Evolutionary conservation across 2,888 invertebrate genomes (phyloP).

Genomic region (Bibio marci): DNA sequence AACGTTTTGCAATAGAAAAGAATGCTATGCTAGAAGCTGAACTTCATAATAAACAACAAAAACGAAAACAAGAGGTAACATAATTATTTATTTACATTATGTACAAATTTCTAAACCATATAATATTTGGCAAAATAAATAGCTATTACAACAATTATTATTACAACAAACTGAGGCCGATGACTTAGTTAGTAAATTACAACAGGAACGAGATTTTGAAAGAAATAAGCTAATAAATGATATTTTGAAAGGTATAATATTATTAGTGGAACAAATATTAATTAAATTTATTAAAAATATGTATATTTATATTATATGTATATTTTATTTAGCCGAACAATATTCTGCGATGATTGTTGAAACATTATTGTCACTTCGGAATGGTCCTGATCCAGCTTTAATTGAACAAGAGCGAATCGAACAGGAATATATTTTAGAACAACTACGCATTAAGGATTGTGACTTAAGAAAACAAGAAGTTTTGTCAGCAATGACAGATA

Average conservation of each 20-base stretch:
- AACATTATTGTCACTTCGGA: constrained; percentile 42
- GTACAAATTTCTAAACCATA: background rate
- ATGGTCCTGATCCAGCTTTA: constrained; percentile 40
- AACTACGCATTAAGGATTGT: constrained; percentile 27
- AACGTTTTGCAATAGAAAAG: constrained; percentile 6
- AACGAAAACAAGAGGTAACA: constrained; percentile 14
- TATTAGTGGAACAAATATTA: background rate
- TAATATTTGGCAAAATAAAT: no score
- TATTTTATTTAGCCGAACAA: constrained; percentile 40
- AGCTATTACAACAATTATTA: constrained; percentile 34
- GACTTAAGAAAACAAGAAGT: constrained; percentile 47
- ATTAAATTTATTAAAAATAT: background rate
- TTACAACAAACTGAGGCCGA: constrained; percentile 45
- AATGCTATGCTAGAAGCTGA: constrained; percentile 6
- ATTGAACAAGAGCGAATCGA: constrained; percentile 48
- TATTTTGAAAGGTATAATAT: constrained; percentile 33
- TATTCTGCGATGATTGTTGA: constrained; percentile 46
- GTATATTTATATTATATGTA: background rate
- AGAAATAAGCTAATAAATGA: constrained; percentile 39
- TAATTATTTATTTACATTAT: no score
- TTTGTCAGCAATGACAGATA: constrained; percentile 49
- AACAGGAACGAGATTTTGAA: constrained; percentile 45
- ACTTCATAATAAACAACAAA: constrained; percentile 11
- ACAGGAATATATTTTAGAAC: constrained; percentile 43
- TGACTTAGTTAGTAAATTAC: constrained; percentile 47